Evolutionary conservation across 1,140 invertebrate genomes (phyloP).

Genomic region (Brachionus rubens): DNA sequence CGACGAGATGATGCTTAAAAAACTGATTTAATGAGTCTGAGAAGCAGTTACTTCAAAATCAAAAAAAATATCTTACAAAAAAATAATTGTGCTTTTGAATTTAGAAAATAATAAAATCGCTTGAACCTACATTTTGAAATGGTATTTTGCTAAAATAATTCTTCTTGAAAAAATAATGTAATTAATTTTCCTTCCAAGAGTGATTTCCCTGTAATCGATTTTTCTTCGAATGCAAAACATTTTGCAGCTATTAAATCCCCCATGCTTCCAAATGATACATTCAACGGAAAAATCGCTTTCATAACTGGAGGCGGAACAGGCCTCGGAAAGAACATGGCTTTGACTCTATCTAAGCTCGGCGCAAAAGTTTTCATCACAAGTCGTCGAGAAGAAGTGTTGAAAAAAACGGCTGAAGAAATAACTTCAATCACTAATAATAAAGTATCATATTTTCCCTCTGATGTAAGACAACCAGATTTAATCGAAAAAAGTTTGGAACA

Average conservation of each 20-base stretch:
- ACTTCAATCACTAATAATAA: constrained; percentile 58
- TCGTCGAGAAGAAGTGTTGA: constrained; percentile 62
- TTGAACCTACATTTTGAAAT: not conserved
- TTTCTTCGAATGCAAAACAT: constrained; percentile 49
- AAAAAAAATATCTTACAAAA: not conserved
- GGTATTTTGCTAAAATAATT: too few species aligned
- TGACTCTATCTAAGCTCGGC: constrained; percentile 62
- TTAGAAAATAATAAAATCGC: not conserved
- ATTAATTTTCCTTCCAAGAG: not conserved
- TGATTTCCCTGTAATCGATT: constrained; percentile 4
- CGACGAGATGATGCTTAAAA: constrained; percentile 44
- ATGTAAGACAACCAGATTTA: constrained; percentile 62
- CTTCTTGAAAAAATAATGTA: not conserved
- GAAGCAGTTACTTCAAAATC: not conserved
- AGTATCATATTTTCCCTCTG: constrained; percentile 57
- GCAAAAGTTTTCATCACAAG: constrained; percentile 64
- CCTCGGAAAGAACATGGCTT: constrained; percentile 64
- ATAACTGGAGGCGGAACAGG: constrained; percentile 66
- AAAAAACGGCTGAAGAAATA: constrained; percentile 63
- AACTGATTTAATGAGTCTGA: constrained; percentile 47
- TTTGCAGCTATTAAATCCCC: constrained; percentile 53
- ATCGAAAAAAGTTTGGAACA: constrained; percentile 62
- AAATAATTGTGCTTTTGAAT: not conserved
- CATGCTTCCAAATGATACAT: constrained; percentile 57
- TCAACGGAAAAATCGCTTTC: constrained; percentile 63